Conservation (phyloP, 2,113 vertebrate species). For the Maccullochella peelii region DNA sequence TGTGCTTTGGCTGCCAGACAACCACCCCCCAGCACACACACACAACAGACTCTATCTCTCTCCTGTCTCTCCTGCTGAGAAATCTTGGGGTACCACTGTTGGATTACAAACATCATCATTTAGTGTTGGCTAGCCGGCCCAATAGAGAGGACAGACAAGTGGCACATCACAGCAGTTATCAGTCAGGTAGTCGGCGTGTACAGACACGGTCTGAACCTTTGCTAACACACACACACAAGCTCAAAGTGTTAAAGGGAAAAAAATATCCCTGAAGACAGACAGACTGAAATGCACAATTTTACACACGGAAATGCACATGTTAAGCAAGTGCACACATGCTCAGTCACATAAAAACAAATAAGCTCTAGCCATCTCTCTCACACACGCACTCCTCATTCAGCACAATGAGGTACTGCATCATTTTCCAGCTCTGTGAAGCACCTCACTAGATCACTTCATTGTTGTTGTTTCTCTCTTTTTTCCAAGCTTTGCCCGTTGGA, state of each 20-base stretch:
- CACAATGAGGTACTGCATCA: slow-evolving; percentile 49
- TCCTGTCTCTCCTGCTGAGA: slow-evolving; percentile 65
- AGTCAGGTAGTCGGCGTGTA: slow-evolving; percentile 22
- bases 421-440: slow-evolving; percentile 51
- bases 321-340: slow-evolving; percentile 13
- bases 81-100: slow-evolving; percentile 58
- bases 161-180: slow-evolving; percentile 59
- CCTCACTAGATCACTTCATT: slow-evolving; percentile 54
- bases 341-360: slow-evolving; percentile 24
- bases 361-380: not conserved
- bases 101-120: slow-evolving; percentile 76
- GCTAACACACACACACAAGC: not conserved
- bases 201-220: slow-evolving; percentile 7
- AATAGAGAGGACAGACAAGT: slow-evolving; percentile 46
- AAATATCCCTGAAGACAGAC: not conserved
- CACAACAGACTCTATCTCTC: slow-evolving; percentile 30
- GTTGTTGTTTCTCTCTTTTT: slow-evolving; percentile 60
- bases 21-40: slow-evolving; percentile 28
- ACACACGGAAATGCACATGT: not conserved
- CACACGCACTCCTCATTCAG: slow-evolving; percentile 20
- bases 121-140: slow-evolving; percentile 52
- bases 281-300: not conserved
- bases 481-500: slow-evolving; percentile 45
- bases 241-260: not conserved
- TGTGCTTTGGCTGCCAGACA: slow-evolving; percentile 67